Evolutionary conservation across 2,797 vertebrate species (phyloP).

Genomic region (Semotilus atromaculatus): DNA sequence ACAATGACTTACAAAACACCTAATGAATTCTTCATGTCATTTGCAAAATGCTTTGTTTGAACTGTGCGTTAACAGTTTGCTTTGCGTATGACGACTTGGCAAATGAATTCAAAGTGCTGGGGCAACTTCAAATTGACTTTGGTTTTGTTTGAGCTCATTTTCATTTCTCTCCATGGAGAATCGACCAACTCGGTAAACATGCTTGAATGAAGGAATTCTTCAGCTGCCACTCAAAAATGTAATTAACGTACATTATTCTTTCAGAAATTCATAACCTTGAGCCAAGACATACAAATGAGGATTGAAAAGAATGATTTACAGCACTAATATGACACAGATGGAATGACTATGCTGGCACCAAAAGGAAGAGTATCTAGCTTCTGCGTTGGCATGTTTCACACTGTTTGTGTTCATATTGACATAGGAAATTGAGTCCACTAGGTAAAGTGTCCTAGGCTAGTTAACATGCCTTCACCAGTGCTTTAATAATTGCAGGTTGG

Average conservation of each 20-base stretch:
- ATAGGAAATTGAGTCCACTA: constrained; percentile 56
- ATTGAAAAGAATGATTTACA: constrained; percentile 65
- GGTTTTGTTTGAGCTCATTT: constrained; percentile 65
- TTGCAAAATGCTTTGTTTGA: constrained; percentile 71
- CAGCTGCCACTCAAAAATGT: constrained; percentile 63
- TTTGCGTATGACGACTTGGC: constrained; percentile 57
- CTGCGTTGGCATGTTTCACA: constrained; percentile 32
- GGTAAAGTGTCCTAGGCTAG: constrained; percentile 44
- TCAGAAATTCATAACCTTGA: constrained; percentile 62
- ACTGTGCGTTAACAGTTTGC: constrained; percentile 64
- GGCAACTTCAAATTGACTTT: constrained; percentile 72
- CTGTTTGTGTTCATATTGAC: constrained; percentile 55
- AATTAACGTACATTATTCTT: constrained; percentile 67
- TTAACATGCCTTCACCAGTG: not conserved
- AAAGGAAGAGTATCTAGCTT: constrained; percentile 48
- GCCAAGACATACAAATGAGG: constrained; percentile 64
- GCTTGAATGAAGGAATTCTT: constrained; percentile 61
- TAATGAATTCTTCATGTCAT: constrained; percentile 60
- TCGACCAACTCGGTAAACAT: constrained; percentile 70
- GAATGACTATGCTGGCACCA: constrained; percentile 51
- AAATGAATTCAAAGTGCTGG: constrained; percentile 65
- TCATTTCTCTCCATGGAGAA: constrained; percentile 68
- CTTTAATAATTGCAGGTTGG: constrained; percentile 30
- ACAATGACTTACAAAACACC: constrained; percentile 19
- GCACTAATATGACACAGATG: constrained; percentile 62